Conservation (phyloP, 37 sponge, comb jelly and placozoan genomes). For the Agelas oroides region DNA sequence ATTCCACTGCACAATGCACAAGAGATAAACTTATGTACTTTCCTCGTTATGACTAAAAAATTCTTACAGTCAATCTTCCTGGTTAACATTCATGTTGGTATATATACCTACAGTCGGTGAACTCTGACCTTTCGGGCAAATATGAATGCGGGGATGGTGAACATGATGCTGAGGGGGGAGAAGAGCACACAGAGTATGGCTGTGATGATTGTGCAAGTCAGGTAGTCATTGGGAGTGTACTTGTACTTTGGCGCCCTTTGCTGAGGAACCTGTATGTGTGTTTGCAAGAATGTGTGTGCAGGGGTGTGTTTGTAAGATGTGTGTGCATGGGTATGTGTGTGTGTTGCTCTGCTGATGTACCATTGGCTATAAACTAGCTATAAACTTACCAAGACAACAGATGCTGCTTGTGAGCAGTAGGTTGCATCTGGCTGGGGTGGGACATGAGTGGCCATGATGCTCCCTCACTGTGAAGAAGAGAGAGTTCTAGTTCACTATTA, state of each 20-base stretch:
- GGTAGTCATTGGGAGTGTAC: neutral
- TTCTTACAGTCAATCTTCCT: no score
- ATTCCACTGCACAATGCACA: no score
- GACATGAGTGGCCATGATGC: neutral
- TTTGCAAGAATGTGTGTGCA: slow-evolving; percentile 25
- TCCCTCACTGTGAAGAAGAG: no score
- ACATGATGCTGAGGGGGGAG: neutral
- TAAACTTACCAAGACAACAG: neutral
- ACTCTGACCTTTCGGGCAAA: neutral
- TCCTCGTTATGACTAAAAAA: no score
- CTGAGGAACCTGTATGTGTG: slow-evolving; percentile 18
- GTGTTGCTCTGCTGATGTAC: no score
- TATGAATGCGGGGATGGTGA: neutral
- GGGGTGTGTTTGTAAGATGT: slow-evolving; percentile 52
- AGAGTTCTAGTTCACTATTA: no score
- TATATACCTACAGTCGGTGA: no score
- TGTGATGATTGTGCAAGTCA: neutral
- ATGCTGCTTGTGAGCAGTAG: neutral
- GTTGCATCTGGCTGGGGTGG: neutral
- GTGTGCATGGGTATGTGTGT: slow-evolving; percentile 52
- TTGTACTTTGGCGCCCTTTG: neutral
- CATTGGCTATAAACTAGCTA: no score
- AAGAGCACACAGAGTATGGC: neutral
- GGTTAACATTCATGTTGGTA: no score
- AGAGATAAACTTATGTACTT: no score